Conservation (phyloP, 1,140 invertebrate genomes). For the Helicoverpa armigera region DNA sequence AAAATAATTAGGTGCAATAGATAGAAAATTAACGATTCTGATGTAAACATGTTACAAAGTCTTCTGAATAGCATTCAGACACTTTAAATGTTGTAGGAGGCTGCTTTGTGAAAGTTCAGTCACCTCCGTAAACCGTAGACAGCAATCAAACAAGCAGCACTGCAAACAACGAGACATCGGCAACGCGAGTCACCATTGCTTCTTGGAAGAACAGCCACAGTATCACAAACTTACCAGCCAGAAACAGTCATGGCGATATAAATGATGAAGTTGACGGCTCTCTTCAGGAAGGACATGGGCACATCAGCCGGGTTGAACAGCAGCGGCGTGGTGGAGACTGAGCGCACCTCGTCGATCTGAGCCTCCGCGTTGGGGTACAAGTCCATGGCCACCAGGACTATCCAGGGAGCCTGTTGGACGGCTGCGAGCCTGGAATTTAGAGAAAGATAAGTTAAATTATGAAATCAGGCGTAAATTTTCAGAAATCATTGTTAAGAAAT, state of each 20-base stretch:
- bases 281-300: constrained; percentile 64
- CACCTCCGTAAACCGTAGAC: no score
- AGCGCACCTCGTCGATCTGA: constrained; percentile 64
- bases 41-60: no score
- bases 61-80: no score
- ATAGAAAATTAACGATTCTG: no score
- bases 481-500: no score
- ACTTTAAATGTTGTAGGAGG: no score
- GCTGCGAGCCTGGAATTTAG: constrained; percentile 62
- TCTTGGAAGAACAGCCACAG: neutral
- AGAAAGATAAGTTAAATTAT: neutral
- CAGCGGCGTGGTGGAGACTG: constrained; percentile 59
- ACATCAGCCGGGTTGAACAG: constrained; percentile 55
- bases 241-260: constrained; percentile 43
- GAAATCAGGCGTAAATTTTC: no score
- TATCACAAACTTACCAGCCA: constrained; percentile 54
- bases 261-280: constrained; percentile 57
- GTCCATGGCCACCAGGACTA: constrained; percentile 58
- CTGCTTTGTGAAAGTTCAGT: no score
- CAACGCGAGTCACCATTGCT: no score
- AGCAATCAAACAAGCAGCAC: no score
- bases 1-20: no score
- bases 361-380: constrained; percentile 61
- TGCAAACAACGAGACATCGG: no score
- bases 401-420: constrained; percentile 69